A percentile compares a stretch with the other conserved stretches of the same genome.
Conservation (phyloP, 2,888 invertebrate genomes). For the Eupithecia tripunctaria region DNA sequence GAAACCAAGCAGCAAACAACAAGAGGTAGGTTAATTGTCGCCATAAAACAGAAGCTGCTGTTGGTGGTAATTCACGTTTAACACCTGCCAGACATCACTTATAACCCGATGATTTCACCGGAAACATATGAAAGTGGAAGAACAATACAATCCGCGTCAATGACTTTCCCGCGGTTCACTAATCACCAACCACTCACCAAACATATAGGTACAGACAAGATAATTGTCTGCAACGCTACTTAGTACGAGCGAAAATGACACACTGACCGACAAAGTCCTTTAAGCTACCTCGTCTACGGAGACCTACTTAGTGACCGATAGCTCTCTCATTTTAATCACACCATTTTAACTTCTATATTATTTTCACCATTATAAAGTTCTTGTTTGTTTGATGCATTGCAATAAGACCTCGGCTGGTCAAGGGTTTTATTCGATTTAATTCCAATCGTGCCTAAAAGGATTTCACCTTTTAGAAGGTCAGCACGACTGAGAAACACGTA, state of each 20-base stretch:
- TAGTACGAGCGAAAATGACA: conserved; percentile 55
- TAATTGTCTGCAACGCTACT: conserved; percentile 56
- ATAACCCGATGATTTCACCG: conserved; percentile 31
- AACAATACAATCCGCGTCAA: conserved; percentile 57
- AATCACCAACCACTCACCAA: conserved; percentile 49
- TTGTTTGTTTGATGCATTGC: background rate
- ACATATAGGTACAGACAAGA: conserved; percentile 53
- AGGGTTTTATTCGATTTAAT: conserved; percentile 4
- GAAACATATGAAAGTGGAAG: conserved; percentile 41
- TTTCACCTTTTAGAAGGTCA: conserved; percentile 5
- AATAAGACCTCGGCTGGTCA: background rate
- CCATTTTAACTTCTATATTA: background rate
- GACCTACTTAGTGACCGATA: conserved; percentile 60
- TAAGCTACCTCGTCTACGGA: conserved; percentile 56
- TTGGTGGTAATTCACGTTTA: background rate
- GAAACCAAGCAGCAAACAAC: background rate
- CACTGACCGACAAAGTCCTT: conserved; percentile 73
- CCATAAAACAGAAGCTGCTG: background rate
- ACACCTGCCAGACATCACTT: background rate
- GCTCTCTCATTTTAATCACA: conserved; percentile 63
- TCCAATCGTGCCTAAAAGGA: background rate
- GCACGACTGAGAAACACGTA: background rate
- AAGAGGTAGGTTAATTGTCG: background rate
- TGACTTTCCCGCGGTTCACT: conserved; percentile 63
- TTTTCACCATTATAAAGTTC: background rate